Percentiles rank a stretch among this genome's conserved stretches.
Conservation (phyloP, 2,888 invertebrate species). For the Tanaodytes sp. region DNA sequence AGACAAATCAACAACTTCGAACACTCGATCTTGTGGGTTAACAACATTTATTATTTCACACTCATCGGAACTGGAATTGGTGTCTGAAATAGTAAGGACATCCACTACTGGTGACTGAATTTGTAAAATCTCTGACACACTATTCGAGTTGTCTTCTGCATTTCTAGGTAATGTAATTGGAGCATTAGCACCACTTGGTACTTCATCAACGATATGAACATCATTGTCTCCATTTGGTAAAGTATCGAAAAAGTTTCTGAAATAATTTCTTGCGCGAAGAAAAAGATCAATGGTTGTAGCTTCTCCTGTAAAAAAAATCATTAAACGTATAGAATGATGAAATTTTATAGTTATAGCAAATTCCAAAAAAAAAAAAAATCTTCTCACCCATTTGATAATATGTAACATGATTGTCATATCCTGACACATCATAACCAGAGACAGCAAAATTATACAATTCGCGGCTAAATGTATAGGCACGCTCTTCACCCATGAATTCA, state of each 20-base stretch:
- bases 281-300: too few species aligned
- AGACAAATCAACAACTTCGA: slow-evolving; percentile 27
- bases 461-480: slow-evolving; percentile 21
- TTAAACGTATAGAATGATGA: too few species aligned
- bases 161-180: background rate
- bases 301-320: too few species aligned
- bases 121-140: slow-evolving; percentile 15
- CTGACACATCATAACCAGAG: slow-evolving; percentile 30
- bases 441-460: slow-evolving; percentile 39
- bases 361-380: too few species aligned
- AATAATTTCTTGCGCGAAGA: too few species aligned
- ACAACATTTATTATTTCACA: slow-evolving; percentile 31
- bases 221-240: background rate
- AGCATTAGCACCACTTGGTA: background rate
- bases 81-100: slow-evolving; percentile 26
- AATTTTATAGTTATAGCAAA: too few species aligned
- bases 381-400: slow-evolving; percentile 11
- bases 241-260: too few species aligned
- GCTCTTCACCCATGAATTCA: slow-evolving; percentile 1
- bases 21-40: slow-evolving; percentile 21
- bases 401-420: slow-evolving; percentile 25
- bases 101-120: slow-evolving; percentile 5
- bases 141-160: background rate
- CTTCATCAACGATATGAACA: slow-evolving; percentile 15
- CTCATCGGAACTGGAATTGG: slow-evolving; percentile 18